Conservation (phyloP, 2,113 vertebrate genomes). For the Sinocyclocheilus grahami region DNA sequence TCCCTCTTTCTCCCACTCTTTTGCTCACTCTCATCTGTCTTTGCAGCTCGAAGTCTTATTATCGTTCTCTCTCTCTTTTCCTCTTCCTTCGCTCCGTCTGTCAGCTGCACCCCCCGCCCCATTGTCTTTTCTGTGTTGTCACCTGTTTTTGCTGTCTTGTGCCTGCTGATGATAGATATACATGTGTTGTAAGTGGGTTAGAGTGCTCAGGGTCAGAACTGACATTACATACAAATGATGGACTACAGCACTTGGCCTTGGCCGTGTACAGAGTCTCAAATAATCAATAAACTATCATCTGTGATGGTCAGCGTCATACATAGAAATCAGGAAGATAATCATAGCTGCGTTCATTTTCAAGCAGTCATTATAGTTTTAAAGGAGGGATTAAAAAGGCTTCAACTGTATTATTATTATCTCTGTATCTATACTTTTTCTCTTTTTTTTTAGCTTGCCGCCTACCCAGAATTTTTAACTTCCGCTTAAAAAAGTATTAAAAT, state of each 20-base stretch:
- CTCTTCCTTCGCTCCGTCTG: not conserved
- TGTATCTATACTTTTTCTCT: not conserved
- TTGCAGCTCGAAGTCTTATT: not conserved
- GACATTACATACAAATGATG: conserved; percentile 9
- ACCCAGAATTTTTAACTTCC: not conserved
- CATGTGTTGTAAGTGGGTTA: conserved; percentile 45
- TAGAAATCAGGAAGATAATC: not conserved
- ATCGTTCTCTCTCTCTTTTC: conserved; percentile 9
- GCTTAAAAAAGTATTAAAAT: not conserved
- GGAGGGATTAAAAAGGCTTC: not conserved
- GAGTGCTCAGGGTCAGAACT: not conserved
- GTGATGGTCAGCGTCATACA: not conserved
- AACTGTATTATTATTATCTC: not conserved
- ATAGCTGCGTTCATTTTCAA: not conserved
- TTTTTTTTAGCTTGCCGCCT: not conserved
- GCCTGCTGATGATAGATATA: not conserved
- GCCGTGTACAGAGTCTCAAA: not conserved
- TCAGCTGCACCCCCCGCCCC: not conserved
- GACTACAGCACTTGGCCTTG: conserved; percentile 11
- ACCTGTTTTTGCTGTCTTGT: conserved; percentile 37
- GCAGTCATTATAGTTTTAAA: not conserved
- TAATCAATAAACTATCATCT: not conserved
- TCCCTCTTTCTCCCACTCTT: not conserved
- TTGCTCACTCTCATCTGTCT: conserved; percentile 9
- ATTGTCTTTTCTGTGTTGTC: conserved; percentile 12